These are phyloP conservation scores for Chelon labrosus DNA, from an alignment of 2,797 vertebrate species.

Conservation along the genomic window DNA sequence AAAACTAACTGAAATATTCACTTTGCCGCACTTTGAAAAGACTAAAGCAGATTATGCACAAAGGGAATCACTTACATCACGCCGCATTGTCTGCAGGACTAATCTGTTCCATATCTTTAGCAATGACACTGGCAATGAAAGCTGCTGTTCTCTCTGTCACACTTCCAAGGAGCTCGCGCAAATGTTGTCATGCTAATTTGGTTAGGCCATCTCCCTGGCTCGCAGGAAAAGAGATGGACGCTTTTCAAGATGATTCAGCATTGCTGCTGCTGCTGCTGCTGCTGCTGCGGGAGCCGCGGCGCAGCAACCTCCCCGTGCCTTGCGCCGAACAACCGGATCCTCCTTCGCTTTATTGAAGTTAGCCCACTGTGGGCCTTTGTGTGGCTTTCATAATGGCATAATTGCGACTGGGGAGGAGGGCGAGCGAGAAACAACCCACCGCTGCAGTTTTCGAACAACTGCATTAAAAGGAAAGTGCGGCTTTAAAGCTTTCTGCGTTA, in stretches of 20 bases:
- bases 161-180: constrained; percentile 65
- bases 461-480: constrained; percentile 1
- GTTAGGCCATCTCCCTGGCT: constrained; percentile 65
- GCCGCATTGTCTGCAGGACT: constrained; percentile 59
- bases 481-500: constrained; percentile 20
- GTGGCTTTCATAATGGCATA: constrained; percentile 54
- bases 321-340: constrained; percentile 52
- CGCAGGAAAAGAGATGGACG: constrained; percentile 57
- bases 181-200: constrained; percentile 72
- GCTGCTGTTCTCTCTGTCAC: constrained; percentile 74
- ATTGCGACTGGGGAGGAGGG: constrained; percentile 44
- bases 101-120: constrained; percentile 70
- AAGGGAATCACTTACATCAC: constrained; percentile 69
- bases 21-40: constrained; percentile 55
- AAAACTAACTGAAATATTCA: constrained; percentile 71
- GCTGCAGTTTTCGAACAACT: constrained; percentile 14
- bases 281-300: constrained; percentile 44
- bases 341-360: constrained; percentile 53
- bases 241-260: constrained; percentile 69
- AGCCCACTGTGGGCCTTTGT: constrained; percentile 59
- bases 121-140: constrained; percentile 59
- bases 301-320: constrained; percentile 34
- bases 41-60: constrained; percentile 72
- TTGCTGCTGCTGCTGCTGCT: constrained; percentile 31
- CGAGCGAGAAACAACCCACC: constrained; percentile 42